Evolutionary conservation across 1,140 invertebrate species (phyloP).

Genomic region (Batillaria attramentaria): DNA sequence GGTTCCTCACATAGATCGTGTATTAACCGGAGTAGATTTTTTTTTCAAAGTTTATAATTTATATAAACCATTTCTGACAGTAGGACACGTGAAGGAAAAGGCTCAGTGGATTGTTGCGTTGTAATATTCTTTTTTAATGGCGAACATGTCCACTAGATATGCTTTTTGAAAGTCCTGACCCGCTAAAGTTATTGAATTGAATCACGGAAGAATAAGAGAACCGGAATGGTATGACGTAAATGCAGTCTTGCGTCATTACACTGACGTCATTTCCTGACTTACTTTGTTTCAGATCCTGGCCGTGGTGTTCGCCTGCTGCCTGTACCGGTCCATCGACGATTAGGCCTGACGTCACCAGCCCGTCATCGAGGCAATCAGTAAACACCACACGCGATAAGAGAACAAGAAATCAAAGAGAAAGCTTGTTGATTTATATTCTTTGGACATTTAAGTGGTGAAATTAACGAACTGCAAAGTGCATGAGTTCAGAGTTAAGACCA

Average conservation of each 20-base stretch:
- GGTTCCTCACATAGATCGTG: too few relatives aligned
- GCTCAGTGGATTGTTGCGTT: neutral
- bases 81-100: neutral
- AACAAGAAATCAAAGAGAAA: too few relatives aligned
- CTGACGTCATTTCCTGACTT: neutral
- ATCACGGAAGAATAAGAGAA: neutral
- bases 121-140: neutral
- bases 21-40: too few relatives aligned
- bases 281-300: conserved; percentile 34
- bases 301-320: conserved; percentile 40
- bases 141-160: neutral
- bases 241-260: neutral
- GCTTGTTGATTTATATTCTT: too few relatives aligned
- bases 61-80: too few relatives aligned
- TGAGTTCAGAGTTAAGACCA: too few relatives aligned
- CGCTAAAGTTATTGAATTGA: neutral
- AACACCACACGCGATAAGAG: too few relatives aligned
- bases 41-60: too few relatives aligned
- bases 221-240: neutral
- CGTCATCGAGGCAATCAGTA: too few relatives aligned
- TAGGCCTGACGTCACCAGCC: too few relatives aligned
- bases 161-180: neutral
- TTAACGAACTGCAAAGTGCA: too few relatives aligned
- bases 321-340: conserved; percentile 33
- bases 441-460: too few relatives aligned